phyloP scores from a whole-genome alignment of 2,888 invertebrate species.

The Agriopis leucophaearia region DNA sequence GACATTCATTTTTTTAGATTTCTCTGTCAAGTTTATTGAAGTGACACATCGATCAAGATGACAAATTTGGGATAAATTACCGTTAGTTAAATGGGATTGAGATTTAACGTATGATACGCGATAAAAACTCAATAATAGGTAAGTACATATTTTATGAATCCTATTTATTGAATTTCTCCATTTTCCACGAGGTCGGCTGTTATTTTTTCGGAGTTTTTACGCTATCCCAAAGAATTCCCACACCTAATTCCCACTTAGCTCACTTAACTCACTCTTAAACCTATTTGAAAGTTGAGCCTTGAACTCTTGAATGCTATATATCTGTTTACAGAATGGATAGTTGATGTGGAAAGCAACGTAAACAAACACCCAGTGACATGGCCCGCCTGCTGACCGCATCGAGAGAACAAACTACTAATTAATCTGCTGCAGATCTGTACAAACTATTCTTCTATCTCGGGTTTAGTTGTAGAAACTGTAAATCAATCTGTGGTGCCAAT shows the following conservation, averaged over 20 bases:
- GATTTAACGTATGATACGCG: background rate
- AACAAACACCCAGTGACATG: slow-evolving; percentile 62
- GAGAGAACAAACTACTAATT: slow-evolving; percentile 29
- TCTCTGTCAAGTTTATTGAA: background rate
- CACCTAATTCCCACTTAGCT: slow-evolving; percentile 37
- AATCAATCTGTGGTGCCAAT: slow-evolving; percentile 16
- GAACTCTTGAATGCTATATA: slow-evolving; percentile 37
- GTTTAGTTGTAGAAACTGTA: background rate
- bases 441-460: slow-evolving; percentile 9
- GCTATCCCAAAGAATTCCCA: background rate
- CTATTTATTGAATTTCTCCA: no score
- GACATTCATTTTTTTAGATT: background rate
- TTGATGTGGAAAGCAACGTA: slow-evolving; percentile 62
- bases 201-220: no score
- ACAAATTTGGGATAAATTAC: background rate
- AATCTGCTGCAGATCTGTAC: slow-evolving; percentile 1
- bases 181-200: no score
- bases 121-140: no score
- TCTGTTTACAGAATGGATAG: slow-evolving; percentile 72
- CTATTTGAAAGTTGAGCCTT: slow-evolving; percentile 34
- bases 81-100: background rate
- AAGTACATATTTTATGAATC: no score
- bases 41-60: background rate
- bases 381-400: slow-evolving; percentile 57
- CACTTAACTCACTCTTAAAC: slow-evolving; percentile 38